Evolutionary conservation across 2,797 vertebrate genomes (phyloP), one percentile per base, ranked within the genome.

Genomic region (Pantherophis alleghaniensis): DNA sequence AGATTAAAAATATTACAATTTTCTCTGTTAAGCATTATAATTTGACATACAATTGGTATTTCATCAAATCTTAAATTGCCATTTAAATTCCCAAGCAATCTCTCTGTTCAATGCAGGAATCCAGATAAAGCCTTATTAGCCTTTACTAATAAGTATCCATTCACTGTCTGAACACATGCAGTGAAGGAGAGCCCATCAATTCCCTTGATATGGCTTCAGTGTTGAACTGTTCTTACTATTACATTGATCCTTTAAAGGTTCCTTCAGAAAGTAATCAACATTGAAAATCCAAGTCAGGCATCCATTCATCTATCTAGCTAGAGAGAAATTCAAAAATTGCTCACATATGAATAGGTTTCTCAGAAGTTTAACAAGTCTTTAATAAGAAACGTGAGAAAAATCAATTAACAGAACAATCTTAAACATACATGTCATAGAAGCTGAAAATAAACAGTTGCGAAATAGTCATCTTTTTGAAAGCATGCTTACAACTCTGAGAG

Each of bases 281-380:
- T 0, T 42, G 3, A 7, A 92, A 42, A 95, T 91, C 91, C 51
- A 92, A 94, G 22, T 0, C 3, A 94, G 47, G 9, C 89, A 93
- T 1, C 18, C 9, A 94, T 74, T 13, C 90, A 90, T 92, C 37
- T 47, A 94, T 47, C 91, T 60, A 26, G 92, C 92, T 93, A 47
- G 7, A 91, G 37, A 61, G 5, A 88, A 12, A 88, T 63, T 56
- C n/a, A 60, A 59, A 55, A 90, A 42, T 22, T 7, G 56, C 51
- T 86, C 63, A 89, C 51, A 53, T 53, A 53, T 53, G 51, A 53
- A 53, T 53, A 53, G 51, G 51, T 53, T 53, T 53, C 51, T 53
- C 51, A 53, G 3, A 32, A 92, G 55, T 90, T 94, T 88, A 96
- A 91, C 28, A 90, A 13, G 20, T 69, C 63, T 47, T 66, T 95